phyloP scores from a whole-genome alignment of 2,888 invertebrate genomes.

The Poecilobothrus nobilitatus region DNA sequence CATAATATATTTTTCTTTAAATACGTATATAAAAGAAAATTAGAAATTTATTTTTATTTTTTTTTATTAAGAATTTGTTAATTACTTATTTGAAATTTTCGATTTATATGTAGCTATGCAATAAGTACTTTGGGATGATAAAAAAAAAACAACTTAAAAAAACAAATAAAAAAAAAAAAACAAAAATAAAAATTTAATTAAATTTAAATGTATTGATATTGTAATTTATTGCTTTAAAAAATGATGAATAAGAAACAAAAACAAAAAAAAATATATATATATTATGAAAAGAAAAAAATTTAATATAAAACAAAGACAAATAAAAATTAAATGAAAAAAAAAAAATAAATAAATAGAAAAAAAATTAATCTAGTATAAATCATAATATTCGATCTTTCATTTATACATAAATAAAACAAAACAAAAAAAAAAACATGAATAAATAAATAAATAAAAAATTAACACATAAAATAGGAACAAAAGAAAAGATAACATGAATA shows the following conservation, averaged over 20 bases:
- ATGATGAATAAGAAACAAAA: background rate
- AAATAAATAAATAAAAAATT: background rate
- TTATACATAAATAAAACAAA: background rate
- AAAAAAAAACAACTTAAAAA: background rate
- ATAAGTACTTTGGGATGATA: background rate
- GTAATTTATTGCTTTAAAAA: background rate
- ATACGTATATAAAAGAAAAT: too few species aligned
- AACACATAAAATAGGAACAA: background rate
- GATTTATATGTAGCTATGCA: too few species aligned
- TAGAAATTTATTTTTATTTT: too few species aligned
- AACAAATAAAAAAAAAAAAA: background rate
- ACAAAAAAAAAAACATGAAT: too few species aligned
- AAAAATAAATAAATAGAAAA: background rate
- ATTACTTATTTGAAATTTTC: too few species aligned
- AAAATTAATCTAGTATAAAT: background rate
- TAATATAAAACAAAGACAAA: too few species aligned
- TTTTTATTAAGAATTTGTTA: too few species aligned
- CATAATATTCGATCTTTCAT: background rate
- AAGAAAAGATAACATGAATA: background rate
- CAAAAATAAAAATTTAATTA: background rate
- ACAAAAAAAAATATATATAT: background rate
- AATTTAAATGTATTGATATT: constrained; percentile 1
- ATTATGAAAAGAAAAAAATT: too few species aligned
- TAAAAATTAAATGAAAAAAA: background rate
- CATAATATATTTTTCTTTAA: too few species aligned